phyloP scores from a whole-genome alignment of 1,140 invertebrate species.

The Venustaconcha ellipsiformis region DNA sequence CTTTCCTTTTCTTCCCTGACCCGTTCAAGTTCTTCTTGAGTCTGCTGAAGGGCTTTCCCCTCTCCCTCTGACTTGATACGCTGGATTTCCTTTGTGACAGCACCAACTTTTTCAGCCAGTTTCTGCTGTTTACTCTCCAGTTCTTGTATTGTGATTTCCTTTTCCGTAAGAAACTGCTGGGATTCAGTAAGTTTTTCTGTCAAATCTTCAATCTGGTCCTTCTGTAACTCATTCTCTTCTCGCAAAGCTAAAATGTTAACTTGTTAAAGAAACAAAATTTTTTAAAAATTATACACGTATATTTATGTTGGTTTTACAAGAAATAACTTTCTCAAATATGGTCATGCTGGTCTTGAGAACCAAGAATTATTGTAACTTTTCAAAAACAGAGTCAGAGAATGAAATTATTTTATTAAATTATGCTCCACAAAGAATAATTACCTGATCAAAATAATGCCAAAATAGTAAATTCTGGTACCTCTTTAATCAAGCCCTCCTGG shows the following conservation, averaged over 20 bases:
- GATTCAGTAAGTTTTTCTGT: constrained; percentile 46
- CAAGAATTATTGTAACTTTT: too few species aligned
- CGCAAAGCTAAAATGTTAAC: constrained; percentile 19
- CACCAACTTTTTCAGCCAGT: constrained; percentile 37
- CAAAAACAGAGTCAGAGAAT: too few species aligned
- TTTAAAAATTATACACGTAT: too few species aligned
- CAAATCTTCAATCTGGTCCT: constrained; percentile 39
- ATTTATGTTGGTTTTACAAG: too few species aligned
- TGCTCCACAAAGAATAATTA: too few species aligned
- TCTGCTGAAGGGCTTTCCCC: constrained; percentile 34
- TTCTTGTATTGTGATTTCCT: constrained; percentile 48
- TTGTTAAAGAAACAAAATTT: constrained; percentile 20
- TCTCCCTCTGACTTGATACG: constrained; percentile 43
- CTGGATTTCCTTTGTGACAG: constrained; percentile 44
- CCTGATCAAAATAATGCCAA: too few species aligned
- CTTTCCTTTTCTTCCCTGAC: constrained; percentile 51
- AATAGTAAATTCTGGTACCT: too few species aligned
- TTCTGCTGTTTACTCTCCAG: constrained; percentile 37
- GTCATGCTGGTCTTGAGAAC: too few species aligned
- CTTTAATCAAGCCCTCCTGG: too few species aligned
- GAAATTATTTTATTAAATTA: too few species aligned
- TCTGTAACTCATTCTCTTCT: constrained; percentile 35
- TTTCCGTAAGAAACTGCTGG: constrained; percentile 42
- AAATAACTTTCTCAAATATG: too few species aligned
- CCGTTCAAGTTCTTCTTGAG: constrained; percentile 46